Evolutionary conservation across 2,797 vertebrate species (phyloP), one percentile per base, ranked within the genome.

Genomic region (Sebastes kiyomatsui): DNA sequence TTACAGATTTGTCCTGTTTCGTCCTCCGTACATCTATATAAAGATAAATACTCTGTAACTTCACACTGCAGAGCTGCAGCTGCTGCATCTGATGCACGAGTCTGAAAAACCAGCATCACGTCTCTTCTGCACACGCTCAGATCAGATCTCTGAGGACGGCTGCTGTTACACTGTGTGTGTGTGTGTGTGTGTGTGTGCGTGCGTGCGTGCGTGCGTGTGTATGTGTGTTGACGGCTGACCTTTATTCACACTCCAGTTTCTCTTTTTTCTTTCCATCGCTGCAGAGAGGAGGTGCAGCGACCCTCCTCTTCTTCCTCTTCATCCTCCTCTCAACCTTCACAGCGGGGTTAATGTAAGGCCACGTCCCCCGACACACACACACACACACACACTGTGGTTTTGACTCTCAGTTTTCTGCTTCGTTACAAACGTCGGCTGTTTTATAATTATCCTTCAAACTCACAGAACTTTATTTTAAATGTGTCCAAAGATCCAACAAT

Each of bases 321-420:
- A 64, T 89, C 86, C 72, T 88, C 82, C 87, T 88, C 81, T 85
- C 81, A 91, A 89, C 89, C 84, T 85, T 87, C 80, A 84, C 89
- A 87, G 86, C 52, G 18, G 81, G 93, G 93, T 95, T 93, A 94
- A 94, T 92, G 82, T 89, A 74, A 85, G 92, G 82, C 59, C 89
- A 73, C 4, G 7, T 89, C 89, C 92, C 89, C 38, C 4, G 85
- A 72, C 55, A 80, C 74, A 60, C 58, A 75, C 79, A 64, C 46
- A 64, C 65, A 55, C 42, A 38, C 52, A 35, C 49, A 42, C 46
- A 68, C 64, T 20, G 59, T 38, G 35, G 35, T 38, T 38, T 38
- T 38, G 35, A 38, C 35, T 38, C 35, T 38, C 35, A 38, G 35
- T 38, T 32, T 38, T 65, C 22, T 38, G 61, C 33, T 38, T 38